Evolutionary conservation across 2,888 invertebrate species (phyloP), one percentile per base, ranked within the genome.

Genomic region (Aphodius granarius): DNA sequence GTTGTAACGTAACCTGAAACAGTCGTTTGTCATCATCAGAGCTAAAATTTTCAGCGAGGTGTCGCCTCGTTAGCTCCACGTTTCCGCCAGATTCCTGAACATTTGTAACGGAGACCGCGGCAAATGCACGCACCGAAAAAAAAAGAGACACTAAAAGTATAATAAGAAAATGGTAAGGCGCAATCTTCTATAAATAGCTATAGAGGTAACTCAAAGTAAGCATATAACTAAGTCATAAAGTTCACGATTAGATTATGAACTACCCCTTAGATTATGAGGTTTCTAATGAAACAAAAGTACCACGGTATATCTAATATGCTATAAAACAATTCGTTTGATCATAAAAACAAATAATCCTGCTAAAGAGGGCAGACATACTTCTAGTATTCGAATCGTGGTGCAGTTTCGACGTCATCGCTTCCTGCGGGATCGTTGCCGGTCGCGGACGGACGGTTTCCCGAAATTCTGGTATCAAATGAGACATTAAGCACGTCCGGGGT

Each of bases 401-500:
- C 43, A 43, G 43, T 43, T 43, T 43, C 43, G 9, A 43, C 43
- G 43, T 43, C 43, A 43, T 13, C 43, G 43, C 13, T 43, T 43
- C 43, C 43, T 43, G 68, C 17, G 66, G 66, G 20, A 68, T 19
- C 20, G 68, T 21, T n/a, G 6, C 68, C 68, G 20, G 22, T 21
- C 68, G 68, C 68, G 20, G 22, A n/a, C 68, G 68, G 68, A 19
- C 15, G 68, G 21, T 76, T 74, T 76, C 76, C 68, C 64, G 74
- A 76, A 76, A 74, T 76, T 74, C 66, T 68, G 72, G 76, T 81
- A 82, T 81, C 83, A 83, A 83, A 83, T 82, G 83, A 84, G 82
- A 84, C 83, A 83, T 83, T 83, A 84, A 83, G 82, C 81, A 80
- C 83, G 84, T 83, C 83, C 84, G 84, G 83, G 80, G 79, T 75